Evolutionary conservation across 2,888 invertebrate species (phyloP).

Genomic region (Cataglyphis cursor): DNA sequence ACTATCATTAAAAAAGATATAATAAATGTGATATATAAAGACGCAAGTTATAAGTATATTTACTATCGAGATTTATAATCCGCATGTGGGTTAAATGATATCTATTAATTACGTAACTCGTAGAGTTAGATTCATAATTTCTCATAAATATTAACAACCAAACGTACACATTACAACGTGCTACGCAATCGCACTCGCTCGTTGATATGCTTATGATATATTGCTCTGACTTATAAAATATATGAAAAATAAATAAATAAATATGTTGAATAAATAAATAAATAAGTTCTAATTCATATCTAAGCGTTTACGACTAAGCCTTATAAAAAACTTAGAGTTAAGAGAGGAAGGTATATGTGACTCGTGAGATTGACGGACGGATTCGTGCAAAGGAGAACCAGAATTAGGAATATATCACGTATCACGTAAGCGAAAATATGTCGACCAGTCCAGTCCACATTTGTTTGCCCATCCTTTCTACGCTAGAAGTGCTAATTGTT

Average conservation of each 20-base stretch:
- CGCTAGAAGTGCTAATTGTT: slow-evolving; percentile 44
- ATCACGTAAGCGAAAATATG: slow-evolving; percentile 44
- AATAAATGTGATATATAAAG: slow-evolving; percentile 12
- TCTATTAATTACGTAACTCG: slow-evolving; percentile 8
- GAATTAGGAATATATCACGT: slow-evolving; percentile 56
- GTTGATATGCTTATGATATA: slow-evolving; percentile 77
- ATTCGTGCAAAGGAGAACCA: slow-evolving; percentile 76
- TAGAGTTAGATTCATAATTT: neutral
- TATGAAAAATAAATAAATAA: slow-evolving; percentile 71
- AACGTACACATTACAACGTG: slow-evolving; percentile 31
- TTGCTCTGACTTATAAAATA: slow-evolving; percentile 65
- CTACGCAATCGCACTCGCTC: slow-evolving; percentile 47
- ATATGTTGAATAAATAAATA: slow-evolving; percentile 60
- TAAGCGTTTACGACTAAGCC: slow-evolving; percentile 71
- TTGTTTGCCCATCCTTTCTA: slow-evolving; percentile 24
- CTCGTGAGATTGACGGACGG: slow-evolving; percentile 72
- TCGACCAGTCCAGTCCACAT: slow-evolving; percentile 30
- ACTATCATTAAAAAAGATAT: slow-evolving; percentile 24
- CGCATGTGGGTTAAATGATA: slow-evolving; percentile 30
- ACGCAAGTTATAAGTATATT: neutral
- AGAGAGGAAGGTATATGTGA: slow-evolving; percentile 69
- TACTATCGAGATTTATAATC: slow-evolving; percentile 9
- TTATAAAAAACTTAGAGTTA: slow-evolving; percentile 74
- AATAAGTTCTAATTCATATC: slow-evolving; percentile 58
- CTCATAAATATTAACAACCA: slow-evolving; percentile 41